Evolutionary conservation across 2,113 vertebrate species (phyloP), one percentile per base, ranked within the genome.

Genomic region (Melanocharis versteri): DNA sequence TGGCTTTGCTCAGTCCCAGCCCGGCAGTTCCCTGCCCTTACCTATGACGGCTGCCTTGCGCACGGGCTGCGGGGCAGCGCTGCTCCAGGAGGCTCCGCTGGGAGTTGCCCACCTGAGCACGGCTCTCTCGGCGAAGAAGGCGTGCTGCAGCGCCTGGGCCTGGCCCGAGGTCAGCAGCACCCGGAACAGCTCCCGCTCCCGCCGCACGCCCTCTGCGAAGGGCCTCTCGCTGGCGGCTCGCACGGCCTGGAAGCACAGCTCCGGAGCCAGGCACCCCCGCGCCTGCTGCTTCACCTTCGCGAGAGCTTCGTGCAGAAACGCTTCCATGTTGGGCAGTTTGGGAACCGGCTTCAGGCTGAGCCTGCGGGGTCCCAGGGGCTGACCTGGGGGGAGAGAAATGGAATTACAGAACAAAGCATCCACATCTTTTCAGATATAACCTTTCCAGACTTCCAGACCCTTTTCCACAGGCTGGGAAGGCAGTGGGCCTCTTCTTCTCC

Each of bases 101-200:
- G 98, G 97, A 19, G 95, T 96, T 64, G 97, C 98, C 99, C 99
- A 99, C 93, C 96, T 98, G 71, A 19, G 83, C 47, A 94, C 96
- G 0, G 69, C 94, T 94, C 98, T 98, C 96, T 99, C 98, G 3
- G 99, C 98, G 7, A 99, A 98, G 97, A 99, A 99, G 8, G 94
- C 97, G 72, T 99, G 99, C 93, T 99, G 99, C 95, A 98, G 95
- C 33, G 99, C 99, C 4, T 4, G 98, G 8, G 99, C 98, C 97
- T 99, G 99, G 16, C 97, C 98, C 6, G 99, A 99, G 11, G 9
- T 66, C 69, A 94, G 94, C 44, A 99, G 98, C n/a, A 97, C 64
- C 7, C 6, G 30, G 79, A 99, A 98, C 53, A 99, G 97, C 73
- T 98, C 97, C 31, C 4, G 58, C 86, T 99, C 99, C 54, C 96